These are phyloP conservation scores for Alectura lathami DNA, from an alignment of 2,113 vertebrate genomes.

Conservation along the genomic window DNA sequence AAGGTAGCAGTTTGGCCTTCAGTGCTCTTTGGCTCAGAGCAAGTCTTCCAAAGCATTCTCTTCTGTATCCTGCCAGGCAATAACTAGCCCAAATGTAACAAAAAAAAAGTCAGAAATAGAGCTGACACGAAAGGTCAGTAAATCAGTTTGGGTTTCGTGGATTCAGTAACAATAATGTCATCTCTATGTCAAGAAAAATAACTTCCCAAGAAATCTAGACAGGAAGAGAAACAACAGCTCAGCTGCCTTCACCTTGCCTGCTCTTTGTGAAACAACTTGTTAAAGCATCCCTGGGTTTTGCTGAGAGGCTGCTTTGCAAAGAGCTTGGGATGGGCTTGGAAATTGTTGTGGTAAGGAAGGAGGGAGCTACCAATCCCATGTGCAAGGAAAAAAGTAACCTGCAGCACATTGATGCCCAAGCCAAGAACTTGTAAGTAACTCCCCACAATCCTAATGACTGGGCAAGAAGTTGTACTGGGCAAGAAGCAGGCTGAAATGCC, in stretches of 20 bases:
- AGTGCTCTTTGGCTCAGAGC: not conserved
- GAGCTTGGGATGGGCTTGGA: not conserved
- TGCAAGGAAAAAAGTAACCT: not conserved
- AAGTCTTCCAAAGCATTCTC: not conserved
- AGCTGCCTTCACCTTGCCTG: not conserved
- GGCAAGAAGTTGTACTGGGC: not conserved
- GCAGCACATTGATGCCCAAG: not conserved
- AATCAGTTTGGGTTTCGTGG: not conserved
- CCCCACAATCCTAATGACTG: not conserved
- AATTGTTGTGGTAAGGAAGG: not conserved
- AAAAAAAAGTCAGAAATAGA: not conserved
- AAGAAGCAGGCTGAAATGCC: not conserved
- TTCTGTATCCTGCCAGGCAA: not conserved
- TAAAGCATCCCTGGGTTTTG: not conserved
- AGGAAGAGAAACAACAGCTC: not conserved
- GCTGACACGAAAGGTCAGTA: slow-evolving; percentile 7
- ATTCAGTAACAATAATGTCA: slow-evolving; percentile 5
- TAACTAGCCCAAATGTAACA: not conserved
- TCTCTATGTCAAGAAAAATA: not conserved
- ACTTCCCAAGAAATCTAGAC: not conserved
- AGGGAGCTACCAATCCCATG: not conserved
- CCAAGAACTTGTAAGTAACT: not conserved
- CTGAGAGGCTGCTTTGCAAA: not conserved
- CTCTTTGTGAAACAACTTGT: not conserved
- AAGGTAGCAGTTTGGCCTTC: not conserved